Conservation (phyloP, 2,888 invertebrate species). For the Augiades crinisus region DNA sequence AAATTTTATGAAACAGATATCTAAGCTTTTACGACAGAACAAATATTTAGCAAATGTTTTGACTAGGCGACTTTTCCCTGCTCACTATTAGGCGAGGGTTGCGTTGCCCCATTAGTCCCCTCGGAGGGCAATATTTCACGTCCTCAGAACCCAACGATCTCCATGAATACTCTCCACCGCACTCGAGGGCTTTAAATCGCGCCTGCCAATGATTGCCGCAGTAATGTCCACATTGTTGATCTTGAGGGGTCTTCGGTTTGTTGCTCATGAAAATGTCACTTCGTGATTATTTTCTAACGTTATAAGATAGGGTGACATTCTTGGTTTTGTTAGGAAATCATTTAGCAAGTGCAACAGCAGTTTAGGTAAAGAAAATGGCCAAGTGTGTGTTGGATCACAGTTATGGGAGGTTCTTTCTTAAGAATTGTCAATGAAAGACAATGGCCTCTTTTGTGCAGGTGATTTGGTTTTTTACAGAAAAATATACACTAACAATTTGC, state of each 20-base stretch:
- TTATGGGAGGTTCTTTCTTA: too few species aligned
- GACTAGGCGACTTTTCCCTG: conserved; percentile 31
- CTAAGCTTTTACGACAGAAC: not conserved
- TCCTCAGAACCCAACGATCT: conserved; percentile 44
- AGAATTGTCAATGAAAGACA: too few species aligned
- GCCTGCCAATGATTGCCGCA: conserved; percentile 46
- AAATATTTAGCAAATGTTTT: conserved; percentile 21
- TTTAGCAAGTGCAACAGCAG: too few species aligned
- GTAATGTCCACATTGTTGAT: conserved; percentile 46
- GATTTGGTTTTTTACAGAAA: too few species aligned
- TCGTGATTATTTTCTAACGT: conserved; percentile 8
- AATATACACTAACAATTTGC: too few species aligned
- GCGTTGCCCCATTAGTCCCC: conserved; percentile 56
- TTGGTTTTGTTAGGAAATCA: conserved; percentile 2
- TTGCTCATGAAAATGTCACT: conserved; percentile 27
- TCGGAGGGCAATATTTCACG: conserved; percentile 58
- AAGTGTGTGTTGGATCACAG: too few species aligned
- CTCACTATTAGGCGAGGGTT: conserved; percentile 48
- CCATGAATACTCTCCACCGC: conserved; percentile 47
- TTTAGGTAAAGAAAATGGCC: too few species aligned
- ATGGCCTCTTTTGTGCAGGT: too few species aligned
- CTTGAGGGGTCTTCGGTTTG: conserved; percentile 33
- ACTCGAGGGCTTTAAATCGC: conserved; percentile 44
- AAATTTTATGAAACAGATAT: not conserved
- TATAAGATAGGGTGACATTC: not conserved